Conservation (phyloP, 2,797 vertebrate species). For the Karalla daura region DNA sequence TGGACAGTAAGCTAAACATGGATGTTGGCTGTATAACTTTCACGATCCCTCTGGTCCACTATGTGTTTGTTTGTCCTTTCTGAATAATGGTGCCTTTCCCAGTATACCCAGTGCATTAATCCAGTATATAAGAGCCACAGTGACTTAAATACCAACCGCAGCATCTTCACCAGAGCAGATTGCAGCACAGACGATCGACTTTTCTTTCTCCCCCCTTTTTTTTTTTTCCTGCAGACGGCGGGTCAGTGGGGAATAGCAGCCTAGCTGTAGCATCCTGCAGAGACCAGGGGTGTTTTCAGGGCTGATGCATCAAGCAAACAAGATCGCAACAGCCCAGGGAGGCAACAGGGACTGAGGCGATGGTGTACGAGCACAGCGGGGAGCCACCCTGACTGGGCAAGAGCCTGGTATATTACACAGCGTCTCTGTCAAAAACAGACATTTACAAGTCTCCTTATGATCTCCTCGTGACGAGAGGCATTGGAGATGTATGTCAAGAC, state of each 20-base stretch:
- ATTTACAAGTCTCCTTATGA: neutral
- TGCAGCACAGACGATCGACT: neutral
- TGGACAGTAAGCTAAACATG: too few relatives aligned
- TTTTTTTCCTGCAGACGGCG: neutral
- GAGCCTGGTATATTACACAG: neutral
- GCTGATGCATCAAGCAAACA: slow-evolving; percentile 58
- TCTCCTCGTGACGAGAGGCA: neutral
- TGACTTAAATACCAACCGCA: neutral
- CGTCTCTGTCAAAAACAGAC: slow-evolving; percentile 1
- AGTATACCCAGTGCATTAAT: too few relatives aligned
- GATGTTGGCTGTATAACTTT: too few relatives aligned
- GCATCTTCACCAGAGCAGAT: neutral
- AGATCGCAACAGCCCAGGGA: slow-evolving; percentile 29
- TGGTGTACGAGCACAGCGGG: slow-evolving; percentile 32
- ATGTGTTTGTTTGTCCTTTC: too few relatives aligned
- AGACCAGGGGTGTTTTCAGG: slow-evolving; percentile 43
- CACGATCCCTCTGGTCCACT: too few relatives aligned
- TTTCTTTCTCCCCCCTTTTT: neutral
- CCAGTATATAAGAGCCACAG: neutral
- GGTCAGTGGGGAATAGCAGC: slow-evolving; percentile 24
- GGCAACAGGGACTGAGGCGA: slow-evolving; percentile 22
- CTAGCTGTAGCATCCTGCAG: slow-evolving; percentile 21
- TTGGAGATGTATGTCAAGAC: neutral
- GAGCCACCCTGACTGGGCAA: slow-evolving; percentile 10
- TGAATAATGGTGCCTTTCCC: too few relatives aligned